Evolutionary conservation across 2,888 invertebrate genomes (phyloP).

Genomic region (Lypha dubia): DNA sequence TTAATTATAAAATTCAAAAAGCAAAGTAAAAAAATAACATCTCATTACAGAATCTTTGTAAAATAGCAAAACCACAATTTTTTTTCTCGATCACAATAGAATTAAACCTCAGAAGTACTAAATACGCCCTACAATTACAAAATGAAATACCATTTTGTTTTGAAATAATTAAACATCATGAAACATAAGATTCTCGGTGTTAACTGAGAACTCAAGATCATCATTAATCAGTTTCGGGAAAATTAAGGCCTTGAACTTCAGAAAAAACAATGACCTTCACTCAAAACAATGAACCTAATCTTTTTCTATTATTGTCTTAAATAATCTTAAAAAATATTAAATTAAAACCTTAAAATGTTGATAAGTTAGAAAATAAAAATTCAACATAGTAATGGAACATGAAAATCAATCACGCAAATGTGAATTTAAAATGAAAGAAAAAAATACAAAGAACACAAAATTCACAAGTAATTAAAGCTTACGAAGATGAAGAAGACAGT

Average conservation of each 20-base stretch:
- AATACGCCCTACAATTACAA: too few species aligned
- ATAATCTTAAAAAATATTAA: neutral
- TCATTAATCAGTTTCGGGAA: slow-evolving; percentile 39
- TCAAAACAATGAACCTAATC: neutral
- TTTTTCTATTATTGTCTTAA: neutral
- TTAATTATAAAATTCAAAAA: too few species aligned
- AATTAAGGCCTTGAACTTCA: slow-evolving; percentile 31
- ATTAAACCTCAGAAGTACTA: too few species aligned
- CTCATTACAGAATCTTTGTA: too few species aligned
- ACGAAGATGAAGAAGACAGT: neutral
- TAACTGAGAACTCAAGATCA: neutral
- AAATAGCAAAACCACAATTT: too few species aligned
- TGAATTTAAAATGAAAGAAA: neutral
- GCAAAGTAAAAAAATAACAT: too few species aligned
- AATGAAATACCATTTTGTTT: too few species aligned
- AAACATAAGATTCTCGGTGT: neutral
- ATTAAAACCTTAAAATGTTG: neutral
- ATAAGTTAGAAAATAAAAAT: neutral
- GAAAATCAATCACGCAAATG: slow-evolving; percentile 1
- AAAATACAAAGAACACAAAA: neutral
- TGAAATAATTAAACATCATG: neutral
- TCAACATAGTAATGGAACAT: neutral
- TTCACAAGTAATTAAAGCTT: neutral
- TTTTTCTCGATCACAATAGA: too few species aligned
- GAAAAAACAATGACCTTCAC: neutral